Base-by-base conservation (phyloP, 2,888 invertebrate species). In the Salpingus planirostris region DNA sequence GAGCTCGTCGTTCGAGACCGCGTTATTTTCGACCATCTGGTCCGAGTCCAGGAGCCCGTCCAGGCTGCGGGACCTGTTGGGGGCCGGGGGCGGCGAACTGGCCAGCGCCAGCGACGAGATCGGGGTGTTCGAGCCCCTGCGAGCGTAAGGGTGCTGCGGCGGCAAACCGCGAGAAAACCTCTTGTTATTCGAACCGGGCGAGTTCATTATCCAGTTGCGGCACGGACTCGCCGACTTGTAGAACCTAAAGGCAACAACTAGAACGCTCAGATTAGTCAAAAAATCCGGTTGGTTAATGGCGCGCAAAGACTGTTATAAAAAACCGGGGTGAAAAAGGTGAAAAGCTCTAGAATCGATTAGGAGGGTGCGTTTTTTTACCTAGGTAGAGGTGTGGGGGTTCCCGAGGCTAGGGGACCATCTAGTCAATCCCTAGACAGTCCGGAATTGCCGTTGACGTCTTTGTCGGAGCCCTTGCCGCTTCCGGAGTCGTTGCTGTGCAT, bases 401-500 rank as follows among this genome's bases (percentile, higher is more conserved):
- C 62, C 73, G 73, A 73, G 69, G 70, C 67, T 64, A 70, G 70
- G 70, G 77, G 74, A 70, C 74, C 75, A 67, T 83, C 83, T 84
- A 85, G 83, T 86, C 84, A 86, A 72, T 86, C 68, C 40, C 52
- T 44, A 33, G 32, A 37, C 11, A 47, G 33, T 33, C 67, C 65
- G 27, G 64, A 59, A 46, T 61, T 65, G 28, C 67, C 71, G 51
- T 71, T 74, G 44, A 69, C 67, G 54, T 81, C 78, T 62, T 83
- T 82, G 54, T 83, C 82, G 50, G 78, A 79, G 36, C 77, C 71
- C 50, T 80, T 73, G n/a, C 67, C 73, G 44, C 67, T 68, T 18
- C 66, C 68, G 52, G 84, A 85, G 60, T 89, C 88, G 61, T 82
- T 87, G 59, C 87, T 88, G 64, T 82, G 81, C 80, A 87, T 87